Evolutionary conservation across 23 tunicate species (phyloP).

Genomic region (Trididemnum nubilum): DNA sequence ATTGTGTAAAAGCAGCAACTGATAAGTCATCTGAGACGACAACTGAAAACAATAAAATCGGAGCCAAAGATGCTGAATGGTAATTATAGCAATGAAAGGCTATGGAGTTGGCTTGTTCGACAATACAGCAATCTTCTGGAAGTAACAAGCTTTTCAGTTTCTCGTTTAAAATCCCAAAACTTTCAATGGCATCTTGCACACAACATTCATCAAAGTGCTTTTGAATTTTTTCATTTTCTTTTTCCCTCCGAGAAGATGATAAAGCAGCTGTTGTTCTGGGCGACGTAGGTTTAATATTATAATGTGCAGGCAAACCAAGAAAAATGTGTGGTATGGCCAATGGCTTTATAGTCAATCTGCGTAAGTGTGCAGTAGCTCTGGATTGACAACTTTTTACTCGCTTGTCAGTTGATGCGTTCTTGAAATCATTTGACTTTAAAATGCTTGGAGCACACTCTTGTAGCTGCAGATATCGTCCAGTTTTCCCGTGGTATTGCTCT

Average conservation of each 20-base stretch:
- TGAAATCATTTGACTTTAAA: not conserved
- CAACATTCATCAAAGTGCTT: not conserved
- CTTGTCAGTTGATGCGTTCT: not conserved
- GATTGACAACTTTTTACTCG: not conserved
- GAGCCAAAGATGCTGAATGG: not conserved
- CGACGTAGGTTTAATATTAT: not conserved
- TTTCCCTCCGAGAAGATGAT: not conserved
- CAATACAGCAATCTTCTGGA: not conserved
- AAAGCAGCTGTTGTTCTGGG: not conserved
- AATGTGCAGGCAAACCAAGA: not conserved
- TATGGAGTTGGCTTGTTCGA: not conserved
- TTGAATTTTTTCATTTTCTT: not conserved
- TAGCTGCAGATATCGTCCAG: not conserved
- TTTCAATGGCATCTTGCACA: conserved; percentile 1
- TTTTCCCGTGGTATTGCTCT: not conserved
- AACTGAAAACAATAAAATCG: not conserved
- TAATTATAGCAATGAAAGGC: not conserved
- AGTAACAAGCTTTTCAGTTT: not conserved
- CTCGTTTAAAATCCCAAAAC: not conserved
- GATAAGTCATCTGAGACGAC: not conserved
- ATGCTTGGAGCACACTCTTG: not conserved
- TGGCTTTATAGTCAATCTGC: not conserved
- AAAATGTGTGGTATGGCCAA: not conserved
- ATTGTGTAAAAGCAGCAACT: not conserved
- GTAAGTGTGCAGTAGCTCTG: not conserved